phyloP scores from a whole-genome alignment of 2,113 vertebrate species.

The Mus pahari region DNA sequence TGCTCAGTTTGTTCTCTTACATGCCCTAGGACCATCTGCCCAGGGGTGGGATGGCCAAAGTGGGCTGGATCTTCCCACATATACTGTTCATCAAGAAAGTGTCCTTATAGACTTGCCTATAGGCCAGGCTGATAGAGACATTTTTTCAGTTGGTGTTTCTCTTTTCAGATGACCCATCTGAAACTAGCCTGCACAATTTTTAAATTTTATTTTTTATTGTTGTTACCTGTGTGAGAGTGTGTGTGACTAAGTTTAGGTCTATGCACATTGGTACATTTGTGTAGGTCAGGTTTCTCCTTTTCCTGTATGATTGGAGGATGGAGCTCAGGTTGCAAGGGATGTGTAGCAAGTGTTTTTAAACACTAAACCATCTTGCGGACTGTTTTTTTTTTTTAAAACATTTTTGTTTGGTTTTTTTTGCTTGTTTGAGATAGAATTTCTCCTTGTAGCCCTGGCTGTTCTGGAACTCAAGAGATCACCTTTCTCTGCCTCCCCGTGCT shows the following conservation, averaged over 20 bases:
- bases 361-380: neutral
- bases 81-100: neutral
- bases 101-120: neutral
- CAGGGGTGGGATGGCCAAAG: neutral
- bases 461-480: too few species aligned
- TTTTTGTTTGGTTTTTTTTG: neutral
- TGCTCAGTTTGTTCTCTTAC: neutral
- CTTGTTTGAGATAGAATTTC: neutral
- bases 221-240: neutral
- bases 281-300: neutral
- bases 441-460: too few species aligned
- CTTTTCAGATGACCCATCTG: neutral
- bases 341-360: neutral
- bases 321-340: neutral
- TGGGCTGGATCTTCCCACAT: neutral
- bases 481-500: too few species aligned
- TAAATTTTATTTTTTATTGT: neutral
- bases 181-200: neutral
- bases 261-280: neutral
- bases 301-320: neutral
- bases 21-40: neutral
- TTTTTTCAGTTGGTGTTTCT: neutral
- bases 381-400: neutral
- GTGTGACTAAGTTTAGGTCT: neutral
- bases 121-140: neutral